A percentile compares a stretch with the other conserved stretches of the same genome.
Conservation (phyloP, 2,113 vertebrate genomes). For the Cyanoliseus patagonus region DNA sequence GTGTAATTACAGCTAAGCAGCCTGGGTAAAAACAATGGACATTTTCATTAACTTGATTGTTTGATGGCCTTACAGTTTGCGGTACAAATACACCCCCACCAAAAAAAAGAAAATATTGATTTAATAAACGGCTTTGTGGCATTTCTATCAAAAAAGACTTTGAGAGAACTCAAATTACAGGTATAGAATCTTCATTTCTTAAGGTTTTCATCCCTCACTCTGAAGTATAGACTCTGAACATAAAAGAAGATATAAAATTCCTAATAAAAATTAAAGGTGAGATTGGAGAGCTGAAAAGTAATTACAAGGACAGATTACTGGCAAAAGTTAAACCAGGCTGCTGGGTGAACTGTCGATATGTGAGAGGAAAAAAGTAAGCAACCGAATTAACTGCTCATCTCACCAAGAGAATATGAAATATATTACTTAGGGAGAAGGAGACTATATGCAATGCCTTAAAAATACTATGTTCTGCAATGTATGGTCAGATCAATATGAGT, state of each 20-base stretch:
- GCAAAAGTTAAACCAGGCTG: background rate
- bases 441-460: background rate
- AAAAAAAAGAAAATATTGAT: background rate
- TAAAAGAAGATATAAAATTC: background rate
- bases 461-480: background rate
- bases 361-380: rapidly evolving
- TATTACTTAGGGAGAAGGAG: background rate
- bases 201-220: background rate
- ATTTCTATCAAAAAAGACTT: background rate
- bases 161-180: background rate
- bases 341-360: background rate
- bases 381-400: background rate
- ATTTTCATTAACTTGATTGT: background rate
- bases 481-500: background rate
- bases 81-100: background rate
- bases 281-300: background rate
- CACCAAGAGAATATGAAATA: background rate
- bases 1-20: background rate
- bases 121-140: background rate
- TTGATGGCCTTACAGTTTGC: background rate
- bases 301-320: background rate
- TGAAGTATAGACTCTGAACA: background rate
- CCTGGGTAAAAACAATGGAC: background rate
- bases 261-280: background rate
- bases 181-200: background rate